Evolutionary conservation across 2,888 invertebrate genomes (phyloP).

Genomic region (Yponomeuta evonymella): DNA sequence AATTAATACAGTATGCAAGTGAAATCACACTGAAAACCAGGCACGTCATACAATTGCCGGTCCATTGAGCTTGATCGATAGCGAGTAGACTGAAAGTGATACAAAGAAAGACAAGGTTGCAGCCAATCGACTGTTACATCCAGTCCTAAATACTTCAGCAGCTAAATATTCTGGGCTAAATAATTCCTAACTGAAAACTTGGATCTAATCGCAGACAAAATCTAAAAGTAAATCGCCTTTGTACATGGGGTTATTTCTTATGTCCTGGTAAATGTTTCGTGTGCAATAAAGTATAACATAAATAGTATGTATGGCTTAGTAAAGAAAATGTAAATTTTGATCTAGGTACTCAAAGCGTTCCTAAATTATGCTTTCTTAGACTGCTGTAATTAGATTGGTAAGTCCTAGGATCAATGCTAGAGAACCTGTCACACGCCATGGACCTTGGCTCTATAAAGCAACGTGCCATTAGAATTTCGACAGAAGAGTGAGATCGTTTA

Average conservation of each 20-base stretch:
- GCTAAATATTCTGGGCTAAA: conserved; percentile 24
- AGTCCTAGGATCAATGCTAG: conserved; percentile 60
- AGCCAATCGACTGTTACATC: conserved; percentile 55
- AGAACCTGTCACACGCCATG: conserved; percentile 61
- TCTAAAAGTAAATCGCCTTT: too few species aligned
- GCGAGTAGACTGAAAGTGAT: conserved; percentile 45
- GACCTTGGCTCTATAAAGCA: conserved; percentile 65
- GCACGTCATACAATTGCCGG: conserved; percentile 48
- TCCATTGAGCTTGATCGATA: conserved; percentile 54
- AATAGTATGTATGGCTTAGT: too few species aligned
- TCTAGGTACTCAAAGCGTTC: conserved; percentile 47
- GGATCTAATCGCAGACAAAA: too few species aligned
- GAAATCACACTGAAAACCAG: conserved; percentile 56
- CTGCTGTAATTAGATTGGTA: conserved; percentile 42
- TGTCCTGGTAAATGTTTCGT: too few species aligned
- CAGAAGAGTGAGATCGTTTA: conserved; percentile 66
- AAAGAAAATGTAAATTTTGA: too few species aligned
- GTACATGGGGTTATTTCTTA: too few species aligned
- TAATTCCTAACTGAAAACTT: conserved; percentile 47
- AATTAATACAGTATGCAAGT: conserved; percentile 31
- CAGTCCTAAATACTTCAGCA: conserved; percentile 30
- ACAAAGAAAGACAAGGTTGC: conserved; percentile 60
- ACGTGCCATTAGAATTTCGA: conserved; percentile 60
- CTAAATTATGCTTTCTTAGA: conserved; percentile 36
- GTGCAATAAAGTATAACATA: too few species aligned